Percentiles rank a stretch among this genome's conserved stretches.
Conservation (phyloP, 2,797 vertebrate species). For the Enteromius trimaculatus region DNA sequence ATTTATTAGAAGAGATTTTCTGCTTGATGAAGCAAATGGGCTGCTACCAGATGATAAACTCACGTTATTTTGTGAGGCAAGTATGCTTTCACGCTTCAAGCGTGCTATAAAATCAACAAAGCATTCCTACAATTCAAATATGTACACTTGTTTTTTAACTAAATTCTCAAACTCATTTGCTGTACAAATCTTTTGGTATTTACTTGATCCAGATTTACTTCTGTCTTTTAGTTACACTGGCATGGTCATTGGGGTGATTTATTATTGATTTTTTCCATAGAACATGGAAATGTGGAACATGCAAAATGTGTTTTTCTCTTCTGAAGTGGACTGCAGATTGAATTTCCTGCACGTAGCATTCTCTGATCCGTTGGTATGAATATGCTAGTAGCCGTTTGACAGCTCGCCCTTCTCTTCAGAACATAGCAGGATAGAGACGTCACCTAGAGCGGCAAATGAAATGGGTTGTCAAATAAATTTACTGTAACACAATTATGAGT, state of each 20-base stretch:
- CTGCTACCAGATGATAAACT: slow-evolving; percentile 98
- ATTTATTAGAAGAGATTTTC: slow-evolving; percentile 98
- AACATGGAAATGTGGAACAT: slow-evolving; percentile 3
- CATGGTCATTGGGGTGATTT: neutral
- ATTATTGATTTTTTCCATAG: neutral
- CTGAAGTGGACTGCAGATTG: slow-evolving; percentile 15
- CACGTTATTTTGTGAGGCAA: slow-evolving; percentile 96
- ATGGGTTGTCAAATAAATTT: slow-evolving; percentile 79
- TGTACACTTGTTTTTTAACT: neutral
- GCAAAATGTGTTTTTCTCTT: neutral
- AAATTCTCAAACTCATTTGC: neutral
- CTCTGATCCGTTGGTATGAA: slow-evolving; percentile 17
- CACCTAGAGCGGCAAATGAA: slow-evolving; percentile 78
- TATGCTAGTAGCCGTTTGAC: slow-evolving; percentile 33
- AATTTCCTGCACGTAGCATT: slow-evolving; percentile 13
- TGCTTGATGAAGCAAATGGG: slow-evolving; percentile 97
- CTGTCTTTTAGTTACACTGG: neutral
- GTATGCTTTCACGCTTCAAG: slow-evolving; percentile 19
- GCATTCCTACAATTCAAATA: neutral
- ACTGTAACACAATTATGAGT: slow-evolving; percentile 79
- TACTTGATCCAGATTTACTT: neutral
- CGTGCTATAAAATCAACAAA: neutral
- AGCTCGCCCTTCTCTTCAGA: slow-evolving; percentile 26
- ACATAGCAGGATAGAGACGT: slow-evolving; percentile 69
- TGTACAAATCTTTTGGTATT: neutral